Evolutionary conservation across 1,140 invertebrate genomes (phyloP), one percentile per base, ranked within the genome.

Genomic region (Drosophila yakuba): DNA sequence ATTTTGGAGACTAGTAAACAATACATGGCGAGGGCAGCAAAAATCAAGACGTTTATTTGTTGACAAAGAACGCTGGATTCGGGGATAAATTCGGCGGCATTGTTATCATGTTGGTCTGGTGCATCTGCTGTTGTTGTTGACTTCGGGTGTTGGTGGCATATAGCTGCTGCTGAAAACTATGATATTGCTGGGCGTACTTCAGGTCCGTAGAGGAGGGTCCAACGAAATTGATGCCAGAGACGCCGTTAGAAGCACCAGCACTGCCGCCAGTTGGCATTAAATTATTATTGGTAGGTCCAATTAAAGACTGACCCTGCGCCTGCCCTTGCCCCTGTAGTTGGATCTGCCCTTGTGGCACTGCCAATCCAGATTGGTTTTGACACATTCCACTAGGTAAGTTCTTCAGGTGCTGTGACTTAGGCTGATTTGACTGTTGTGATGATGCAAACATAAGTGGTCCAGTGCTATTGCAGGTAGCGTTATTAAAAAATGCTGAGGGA

Each of bases 151-250:
- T 97, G 10, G 97, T 98, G 25, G 97, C 97, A 93, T 98, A 98
- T 59, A 98, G 93, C 92, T 98, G 97, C 91, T 98, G 97, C 90
- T 98, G 97, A 94, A 98, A 98, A 93, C 98, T 97, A 92, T 98
- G 97, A 93, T 97, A 98, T 94, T 98, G 97, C 91, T 97, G 97
- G 82, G 97, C 97, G 93, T 98, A 98, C 91, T 97, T 97, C 12
- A 97, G 96, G 94, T 98, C 97, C 48, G 95, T 95, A 57, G 97
- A 97, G 14, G 95, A 96, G 3, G 96, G 96, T 12, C 96, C 96
- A 47, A 97, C 95, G 88, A 97, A 97, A 20, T 80, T 88, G 3
- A 63, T 63, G 3, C 58, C 63, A 10, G 66, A 44, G 20, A 51
- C 60, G 75, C 94, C 95, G 32, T 93, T 93, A 39, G 93, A 93